Evolutionary conservation across 2,113 vertebrate genomes (phyloP), one percentile per base, ranked within the genome.

Genomic region (Zosterops pallidus): DNA sequence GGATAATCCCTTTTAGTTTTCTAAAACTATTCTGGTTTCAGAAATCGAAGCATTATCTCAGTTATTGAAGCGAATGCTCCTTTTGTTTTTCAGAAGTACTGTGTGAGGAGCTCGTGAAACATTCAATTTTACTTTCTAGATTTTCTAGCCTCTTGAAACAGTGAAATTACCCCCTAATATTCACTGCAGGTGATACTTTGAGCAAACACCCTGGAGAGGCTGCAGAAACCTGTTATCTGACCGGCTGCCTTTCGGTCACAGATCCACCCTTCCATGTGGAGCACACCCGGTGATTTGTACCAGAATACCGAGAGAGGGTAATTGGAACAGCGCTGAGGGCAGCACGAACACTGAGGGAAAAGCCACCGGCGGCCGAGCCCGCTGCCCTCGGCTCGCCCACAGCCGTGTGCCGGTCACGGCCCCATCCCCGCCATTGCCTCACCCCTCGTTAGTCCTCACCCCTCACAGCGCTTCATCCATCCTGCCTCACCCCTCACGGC

Each of bases 231-330:
- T 23, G 24, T 28, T 28, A 26, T 23, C 3, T 3, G 42, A 29
- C 28, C 24, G 29, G 6, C 47, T 37, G 69, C 78, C 21, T 90
- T n/a, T 42, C 7, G 1, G 65, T 39, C 21, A 50, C 11, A 19
- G 44, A 41, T 6, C 41, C 81, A 29, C 71, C 29, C 2, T n/a
- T 4, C 11, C 1, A 9, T 3, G 8, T 0, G 28, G 26, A 50
- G 29, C 56, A 5, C 2, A 31, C 2, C 3, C 9, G 12, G 35
- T 4, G 19, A 26, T 65, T 56, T 28, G 46, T 12, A 31, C 62
- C 39, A 19, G 52, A 70, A 8, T 4, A 6, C 24, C 2, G 12
- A 4, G 26, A 2, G 65, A 35, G 25, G 35, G 20, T 17, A 17
- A 74, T 44, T 42, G 42, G 9, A 16, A 41, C 3, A 46, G 33